phyloP scores from a whole-genome alignment of 2,888 invertebrate genomes.

The Ecdyonurus torrentis region DNA sequence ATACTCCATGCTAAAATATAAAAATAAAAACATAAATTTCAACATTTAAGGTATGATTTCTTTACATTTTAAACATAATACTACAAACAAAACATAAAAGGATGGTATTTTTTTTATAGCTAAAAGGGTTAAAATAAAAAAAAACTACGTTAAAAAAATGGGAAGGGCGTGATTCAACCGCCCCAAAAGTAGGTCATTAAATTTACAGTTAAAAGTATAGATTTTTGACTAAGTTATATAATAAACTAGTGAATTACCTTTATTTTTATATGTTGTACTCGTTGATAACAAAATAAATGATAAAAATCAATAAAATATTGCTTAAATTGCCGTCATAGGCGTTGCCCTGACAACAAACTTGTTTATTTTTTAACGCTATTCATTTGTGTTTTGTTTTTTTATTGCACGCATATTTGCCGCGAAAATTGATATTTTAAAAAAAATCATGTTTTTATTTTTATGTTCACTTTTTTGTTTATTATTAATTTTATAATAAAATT shows the following conservation, averaged over 20 bases:
- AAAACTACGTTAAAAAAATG: not conserved
- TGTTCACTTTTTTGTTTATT: no score
- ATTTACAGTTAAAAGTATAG: not conserved
- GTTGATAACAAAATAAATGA: not conserved
- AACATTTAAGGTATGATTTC: no score
- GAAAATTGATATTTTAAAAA: no score
- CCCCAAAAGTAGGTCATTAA: not conserved
- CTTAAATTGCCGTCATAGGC: not conserved
- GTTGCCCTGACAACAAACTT: not conserved
- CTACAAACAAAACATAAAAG: not conserved
- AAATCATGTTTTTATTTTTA: no score
- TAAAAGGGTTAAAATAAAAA: not conserved
- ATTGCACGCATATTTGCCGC: no score
- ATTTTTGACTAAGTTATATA: not conserved
- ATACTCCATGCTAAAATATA: conserved; percentile 37
- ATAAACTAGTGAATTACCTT: not conserved
- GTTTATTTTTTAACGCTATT: not conserved
- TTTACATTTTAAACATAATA: no score
- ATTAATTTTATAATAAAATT: no score
- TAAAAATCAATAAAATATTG: not conserved
- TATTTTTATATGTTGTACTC: no score
- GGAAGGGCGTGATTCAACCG: not conserved
- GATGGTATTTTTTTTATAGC: not conserved
- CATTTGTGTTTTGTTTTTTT: not conserved
- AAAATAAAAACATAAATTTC: not conserved